Evolutionary conservation across 2,113 vertebrate genomes (phyloP).

Genomic region (Penelope pileata): DNA sequence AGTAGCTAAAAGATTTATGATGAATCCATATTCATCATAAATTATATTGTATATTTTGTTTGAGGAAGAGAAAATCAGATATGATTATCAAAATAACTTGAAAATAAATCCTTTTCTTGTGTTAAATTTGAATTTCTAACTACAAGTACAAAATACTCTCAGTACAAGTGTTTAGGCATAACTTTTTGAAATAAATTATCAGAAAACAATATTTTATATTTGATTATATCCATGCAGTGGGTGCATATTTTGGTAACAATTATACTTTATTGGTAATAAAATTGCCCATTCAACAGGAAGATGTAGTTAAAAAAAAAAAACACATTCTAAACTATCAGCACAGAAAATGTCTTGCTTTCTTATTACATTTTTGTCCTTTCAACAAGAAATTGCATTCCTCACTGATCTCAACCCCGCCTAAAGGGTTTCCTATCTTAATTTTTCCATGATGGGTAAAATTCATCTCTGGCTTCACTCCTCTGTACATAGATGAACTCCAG

Average conservation of each 20-base stretch:
- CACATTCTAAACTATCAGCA: background rate
- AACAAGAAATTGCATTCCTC: background rate
- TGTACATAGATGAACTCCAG: background rate
- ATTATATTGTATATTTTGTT: background rate
- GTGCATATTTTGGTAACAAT: background rate
- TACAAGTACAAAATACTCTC: background rate
- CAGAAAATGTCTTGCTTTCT: background rate
- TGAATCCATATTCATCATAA: background rate
- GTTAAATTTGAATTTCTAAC: background rate
- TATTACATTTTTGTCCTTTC: background rate
- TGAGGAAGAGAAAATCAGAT: background rate
- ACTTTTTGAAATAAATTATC: background rate
- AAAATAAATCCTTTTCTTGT: background rate
- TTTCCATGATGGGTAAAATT: background rate
- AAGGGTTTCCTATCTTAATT: background rate
- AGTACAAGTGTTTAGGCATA: background rate
- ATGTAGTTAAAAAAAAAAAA: background rate
- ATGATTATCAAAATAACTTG: background rate
- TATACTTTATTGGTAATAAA: background rate
- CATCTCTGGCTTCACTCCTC: background rate
- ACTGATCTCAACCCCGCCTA: background rate
- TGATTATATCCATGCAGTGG: background rate
- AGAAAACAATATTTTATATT: background rate
- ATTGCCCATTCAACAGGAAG: background rate
- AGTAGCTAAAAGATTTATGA: background rate